Conservation (phyloP, 2,113 vertebrate species). For the Lamprologus callipterus region DNA sequence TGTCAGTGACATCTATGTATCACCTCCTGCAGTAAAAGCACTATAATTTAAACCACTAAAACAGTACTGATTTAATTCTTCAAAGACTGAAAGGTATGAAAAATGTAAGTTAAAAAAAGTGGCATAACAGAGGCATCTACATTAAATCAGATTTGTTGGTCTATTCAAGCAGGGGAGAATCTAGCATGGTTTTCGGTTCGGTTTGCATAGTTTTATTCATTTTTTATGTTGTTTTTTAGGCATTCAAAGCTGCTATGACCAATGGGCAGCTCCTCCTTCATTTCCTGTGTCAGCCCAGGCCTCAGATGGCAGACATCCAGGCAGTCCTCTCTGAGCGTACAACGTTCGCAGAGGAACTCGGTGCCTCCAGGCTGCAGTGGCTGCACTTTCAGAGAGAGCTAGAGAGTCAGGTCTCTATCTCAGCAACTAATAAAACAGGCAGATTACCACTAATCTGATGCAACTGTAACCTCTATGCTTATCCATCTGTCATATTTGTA, state of each 20-base stretch:
- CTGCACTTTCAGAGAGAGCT: constrained; percentile 69
- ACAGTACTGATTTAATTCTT: neutral
- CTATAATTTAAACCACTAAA: neutral
- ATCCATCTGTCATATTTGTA: neutral
- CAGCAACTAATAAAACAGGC: neutral
- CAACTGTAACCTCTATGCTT: neutral
- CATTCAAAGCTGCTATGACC: constrained; percentile 71
- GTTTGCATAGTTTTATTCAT: neutral
- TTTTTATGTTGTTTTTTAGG: constrained; percentile 56
- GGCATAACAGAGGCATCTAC: neutral
- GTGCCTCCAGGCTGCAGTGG: constrained; percentile 77
- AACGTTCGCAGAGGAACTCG: constrained; percentile 78
- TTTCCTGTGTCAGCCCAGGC: constrained; percentile 81
- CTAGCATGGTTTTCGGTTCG: neutral
- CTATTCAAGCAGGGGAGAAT: neutral
- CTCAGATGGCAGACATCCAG: constrained; percentile 68
- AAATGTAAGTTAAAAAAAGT: neutral
- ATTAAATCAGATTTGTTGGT: neutral
- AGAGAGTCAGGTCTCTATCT: constrained; percentile 72
- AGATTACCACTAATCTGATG: neutral
- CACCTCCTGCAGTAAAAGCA: neutral
- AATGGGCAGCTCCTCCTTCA: constrained; percentile 80
- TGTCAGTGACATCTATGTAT: neutral
- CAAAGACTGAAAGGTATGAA: neutral
- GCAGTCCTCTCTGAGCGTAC: constrained; percentile 72